Evolutionary conservation across 2,888 invertebrate species (phyloP).

Genomic region (Drosophila pegasa): DNA sequence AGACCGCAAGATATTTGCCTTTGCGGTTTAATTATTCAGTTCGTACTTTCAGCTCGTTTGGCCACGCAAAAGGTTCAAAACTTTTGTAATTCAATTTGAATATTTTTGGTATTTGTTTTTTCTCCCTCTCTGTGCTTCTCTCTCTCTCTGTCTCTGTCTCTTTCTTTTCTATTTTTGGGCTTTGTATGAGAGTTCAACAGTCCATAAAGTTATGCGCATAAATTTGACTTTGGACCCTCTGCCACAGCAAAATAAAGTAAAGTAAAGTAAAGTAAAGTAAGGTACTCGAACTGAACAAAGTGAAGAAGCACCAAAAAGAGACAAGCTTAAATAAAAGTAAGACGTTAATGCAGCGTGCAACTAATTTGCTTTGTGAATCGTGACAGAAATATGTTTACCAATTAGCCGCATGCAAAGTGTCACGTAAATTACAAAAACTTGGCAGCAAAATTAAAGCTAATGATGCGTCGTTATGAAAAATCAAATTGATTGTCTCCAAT

Average conservation of each 20-base stretch:
- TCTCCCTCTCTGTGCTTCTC: neutral
- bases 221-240: slow-evolving; percentile 33
- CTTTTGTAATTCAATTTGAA: slow-evolving; percentile 34
- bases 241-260: neutral
- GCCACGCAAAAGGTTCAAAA: slow-evolving; percentile 21
- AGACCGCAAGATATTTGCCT: slow-evolving; percentile 13
- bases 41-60: slow-evolving; percentile 11
- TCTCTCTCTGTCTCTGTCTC: neutral
- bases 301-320: slow-evolving; percentile 4
- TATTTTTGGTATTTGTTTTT: slow-evolving; percentile 1
- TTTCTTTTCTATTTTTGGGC: slow-evolving; percentile 7
- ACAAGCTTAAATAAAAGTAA: slow-evolving; percentile 8
- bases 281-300: slow-evolving; percentile 17
- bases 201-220: slow-evolving; percentile 70
- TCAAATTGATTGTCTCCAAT: slow-evolving; percentile 6
- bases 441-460: slow-evolving; percentile 31
- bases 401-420: slow-evolving; percentile 67
- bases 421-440: slow-evolving; percentile 36
- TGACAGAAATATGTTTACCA: slow-evolving; percentile 41
- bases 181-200: slow-evolving; percentile 58
- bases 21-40: slow-evolving; percentile 12
- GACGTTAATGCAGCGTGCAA: slow-evolving; percentile 27
- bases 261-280: neutral
- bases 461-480: slow-evolving; percentile 12
- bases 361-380: slow-evolving; percentile 32